Conservation (phyloP, 2,888 invertebrate species). For the Patella pellucida region DNA sequence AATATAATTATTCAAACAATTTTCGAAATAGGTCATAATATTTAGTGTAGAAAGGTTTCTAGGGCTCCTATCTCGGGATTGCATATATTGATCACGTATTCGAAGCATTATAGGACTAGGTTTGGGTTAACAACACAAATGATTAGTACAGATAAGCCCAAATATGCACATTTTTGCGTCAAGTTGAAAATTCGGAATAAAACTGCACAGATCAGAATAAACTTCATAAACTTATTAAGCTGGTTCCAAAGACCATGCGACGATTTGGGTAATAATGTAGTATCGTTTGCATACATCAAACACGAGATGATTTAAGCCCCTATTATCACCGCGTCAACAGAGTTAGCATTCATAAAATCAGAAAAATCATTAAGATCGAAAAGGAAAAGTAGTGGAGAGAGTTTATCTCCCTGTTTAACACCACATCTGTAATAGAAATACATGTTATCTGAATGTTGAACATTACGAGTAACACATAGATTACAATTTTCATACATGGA, state of each 20-base stretch:
- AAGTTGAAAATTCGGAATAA: too few species aligned
- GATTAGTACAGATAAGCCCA: too few species aligned
- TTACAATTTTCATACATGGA: not conserved
- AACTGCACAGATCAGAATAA: too few species aligned
- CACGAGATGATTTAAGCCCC: not conserved
- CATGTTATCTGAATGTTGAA: not conserved
- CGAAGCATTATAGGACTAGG: too few species aligned
- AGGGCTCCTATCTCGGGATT: too few species aligned
- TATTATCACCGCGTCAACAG: not conserved
- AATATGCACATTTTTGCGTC: too few species aligned
- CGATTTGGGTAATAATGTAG: not conserved
- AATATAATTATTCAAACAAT: too few species aligned
- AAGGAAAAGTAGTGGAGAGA: not conserved
- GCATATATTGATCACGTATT: too few species aligned
- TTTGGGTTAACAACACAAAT: too few species aligned
- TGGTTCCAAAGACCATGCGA: not conserved
- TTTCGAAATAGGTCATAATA: too few species aligned
- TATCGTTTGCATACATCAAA: not conserved
- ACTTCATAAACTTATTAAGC: not conserved
- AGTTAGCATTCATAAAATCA: not conserved
- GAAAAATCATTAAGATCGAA: not conserved
- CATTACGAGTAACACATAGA: not conserved
- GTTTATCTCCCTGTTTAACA: conserved; percentile 3
- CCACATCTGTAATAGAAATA: not conserved
- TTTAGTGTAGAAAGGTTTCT: too few species aligned